phyloP scores from a whole-genome alignment of 2,797 vertebrate species.

The Syngnathus rostellatus region DNA sequence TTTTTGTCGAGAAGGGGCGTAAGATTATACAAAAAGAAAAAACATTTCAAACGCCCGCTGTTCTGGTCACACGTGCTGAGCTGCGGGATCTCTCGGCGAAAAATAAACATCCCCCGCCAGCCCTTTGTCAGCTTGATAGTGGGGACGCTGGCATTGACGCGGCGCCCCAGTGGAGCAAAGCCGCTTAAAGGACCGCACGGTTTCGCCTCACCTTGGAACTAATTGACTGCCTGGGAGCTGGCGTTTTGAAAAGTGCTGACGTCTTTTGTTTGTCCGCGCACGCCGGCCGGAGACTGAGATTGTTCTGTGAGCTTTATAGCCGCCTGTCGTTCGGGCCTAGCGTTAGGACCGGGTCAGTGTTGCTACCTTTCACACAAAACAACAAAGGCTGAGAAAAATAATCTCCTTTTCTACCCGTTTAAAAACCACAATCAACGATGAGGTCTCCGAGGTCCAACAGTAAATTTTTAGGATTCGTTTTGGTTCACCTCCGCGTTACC shows the following conservation, averaged over 20 bases:
- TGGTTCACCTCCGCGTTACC: neutral
- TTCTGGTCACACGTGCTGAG: neutral
- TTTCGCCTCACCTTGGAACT: slow-evolving; percentile 74
- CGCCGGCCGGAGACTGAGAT: slow-evolving; percentile 30
- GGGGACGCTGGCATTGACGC: slow-evolving; percentile 56
- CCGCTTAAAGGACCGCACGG: slow-evolving; percentile 61
- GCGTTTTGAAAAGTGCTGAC: slow-evolving; percentile 63
- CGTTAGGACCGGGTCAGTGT: neutral
- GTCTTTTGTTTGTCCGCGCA: slow-evolving; percentile 25
- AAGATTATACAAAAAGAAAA: slow-evolving; percentile 6
- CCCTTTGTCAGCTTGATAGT: slow-evolving; percentile 51
- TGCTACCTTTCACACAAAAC: no score
- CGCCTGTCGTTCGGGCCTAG: slow-evolving; percentile 5
- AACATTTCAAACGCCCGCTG: neutral
- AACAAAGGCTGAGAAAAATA: neutral
- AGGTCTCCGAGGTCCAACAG: neutral
- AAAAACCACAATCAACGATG: neutral
- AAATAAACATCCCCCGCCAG: slow-evolving; percentile 38
- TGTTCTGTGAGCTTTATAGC: slow-evolving; percentile 22
- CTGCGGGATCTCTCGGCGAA: slow-evolving; percentile 26
- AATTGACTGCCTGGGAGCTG: slow-evolving; percentile 67
- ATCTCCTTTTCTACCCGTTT: neutral
- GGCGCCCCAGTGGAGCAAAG: slow-evolving; percentile 50
- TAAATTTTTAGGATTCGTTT: slow-evolving; percentile 3
- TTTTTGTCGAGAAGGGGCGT: neutral